Base-by-base conservation (phyloP, 2,888 invertebrate species). In the Drosophila seclusa region DNA sequence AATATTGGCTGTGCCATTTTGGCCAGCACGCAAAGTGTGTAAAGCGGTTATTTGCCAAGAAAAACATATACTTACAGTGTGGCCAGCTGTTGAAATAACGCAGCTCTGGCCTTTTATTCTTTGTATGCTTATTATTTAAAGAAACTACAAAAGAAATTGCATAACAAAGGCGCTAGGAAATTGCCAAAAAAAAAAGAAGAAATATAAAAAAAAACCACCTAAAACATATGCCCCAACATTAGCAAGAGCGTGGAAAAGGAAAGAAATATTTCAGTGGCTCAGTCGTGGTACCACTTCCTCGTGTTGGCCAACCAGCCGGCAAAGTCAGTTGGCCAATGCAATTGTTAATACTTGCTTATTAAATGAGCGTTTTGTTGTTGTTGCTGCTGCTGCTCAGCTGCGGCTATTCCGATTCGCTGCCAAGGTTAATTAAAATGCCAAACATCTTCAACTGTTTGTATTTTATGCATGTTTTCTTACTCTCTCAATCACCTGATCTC, bases 371-470 rank as follows among this genome's bases (percentile, higher is more conserved):
- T 59, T 78, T 71, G 63, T n/a, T 67, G 54, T 50, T 73, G 63
- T 58, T 62, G 24, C 31, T 57, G 67, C 29, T 40, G 49, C 18
- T 64, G 21, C 48, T 48, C 67, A 61, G 66, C 54, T 54, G 61
- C 63, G 60, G 71, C 60, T 68, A 71, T 65, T 78, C 38, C 80
- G 74, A 82, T 86, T 86, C 87, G 88, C 83, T 87, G 86, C 86
- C 86, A 87, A 87, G 86, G 86, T 87, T 87, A 89, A 87, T 87
- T 87, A 87, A 87, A 87, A 89, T 89, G 78, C 86, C 89, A 76
- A 75, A 59, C 83, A 80, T 77, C 73, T 78, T 76, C 71, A 73
- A 53, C 66, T 77, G 65, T 29, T 55, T 45, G 52, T 11, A 31
- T 60, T 53, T 53, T 42, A 60, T 72, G 58, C 61, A 73, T 73